A percentile compares a stretch with the other conserved stretches of the same genome.
phyloP scores from a whole-genome alignment of 2,797 vertebrate genomes.

The Aphelocoma californica region DNA sequence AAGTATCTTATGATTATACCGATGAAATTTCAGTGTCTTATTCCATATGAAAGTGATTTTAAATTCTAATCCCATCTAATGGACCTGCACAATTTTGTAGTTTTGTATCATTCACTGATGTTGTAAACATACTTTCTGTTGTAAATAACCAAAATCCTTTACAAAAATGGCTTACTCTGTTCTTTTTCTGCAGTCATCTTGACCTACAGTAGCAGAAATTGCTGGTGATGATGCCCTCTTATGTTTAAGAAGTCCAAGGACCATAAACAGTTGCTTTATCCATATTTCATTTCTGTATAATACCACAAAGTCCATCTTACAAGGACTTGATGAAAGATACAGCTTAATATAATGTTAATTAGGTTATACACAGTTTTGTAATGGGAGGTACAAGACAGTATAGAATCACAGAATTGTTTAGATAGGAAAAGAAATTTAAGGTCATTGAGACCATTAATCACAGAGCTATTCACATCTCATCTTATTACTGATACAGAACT shows the following conservation, averaged over 20 bases:
- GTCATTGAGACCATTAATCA: neutral
- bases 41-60: neutral
- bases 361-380: neutral
- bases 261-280: neutral
- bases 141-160: neutral
- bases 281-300: neutral
- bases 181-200: neutral
- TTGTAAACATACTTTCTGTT: neutral
- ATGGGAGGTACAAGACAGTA: neutral
- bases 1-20: neutral
- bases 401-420: neutral
- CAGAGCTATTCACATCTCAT: neutral
- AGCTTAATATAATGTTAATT: neutral
- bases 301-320: rapidly evolving
- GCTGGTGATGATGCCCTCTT: neutral
- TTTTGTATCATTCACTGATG: neutral
- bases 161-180: neutral
- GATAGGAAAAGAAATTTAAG: neutral
- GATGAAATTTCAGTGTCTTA: neutral
- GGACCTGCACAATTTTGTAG: neutral
- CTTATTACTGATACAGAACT: neutral
- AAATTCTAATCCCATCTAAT: neutral
- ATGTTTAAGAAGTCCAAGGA: neutral
- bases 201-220: neutral
- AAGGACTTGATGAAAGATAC: neutral